Evolutionary conservation across 2,797 vertebrate genomes (phyloP).

Genomic region (Dicrostonyx torquatus): DNA sequence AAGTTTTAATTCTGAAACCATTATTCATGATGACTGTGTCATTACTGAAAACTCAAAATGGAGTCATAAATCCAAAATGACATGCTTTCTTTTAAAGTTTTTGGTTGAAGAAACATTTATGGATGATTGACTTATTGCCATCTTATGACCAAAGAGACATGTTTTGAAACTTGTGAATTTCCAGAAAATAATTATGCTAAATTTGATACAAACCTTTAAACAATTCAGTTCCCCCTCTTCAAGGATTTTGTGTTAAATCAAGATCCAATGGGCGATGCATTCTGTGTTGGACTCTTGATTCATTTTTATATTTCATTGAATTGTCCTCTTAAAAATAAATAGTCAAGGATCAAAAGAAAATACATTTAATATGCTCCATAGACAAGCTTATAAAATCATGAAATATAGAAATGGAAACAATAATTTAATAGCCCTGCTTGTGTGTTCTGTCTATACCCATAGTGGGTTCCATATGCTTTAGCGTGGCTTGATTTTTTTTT

Average conservation of each 20-base stretch:
- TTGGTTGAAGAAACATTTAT: slow-evolving; percentile 52
- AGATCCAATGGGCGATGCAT: slow-evolving; percentile 54
- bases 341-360: slow-evolving; percentile 19
- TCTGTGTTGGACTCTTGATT: slow-evolving; percentile 59
- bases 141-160: slow-evolving; percentile 51
- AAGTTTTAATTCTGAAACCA: slow-evolving; percentile 35
- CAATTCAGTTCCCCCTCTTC: slow-evolving; percentile 12
- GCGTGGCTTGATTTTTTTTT: slow-evolving; percentile 61
- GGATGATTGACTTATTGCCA: slow-evolving; percentile 33
- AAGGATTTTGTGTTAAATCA: slow-evolving; percentile 56
- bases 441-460: slow-evolving; percentile 60
- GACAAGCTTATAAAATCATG: slow-evolving; percentile 47
- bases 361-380: slow-evolving; percentile 15
- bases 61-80: slow-evolving; percentile 61
- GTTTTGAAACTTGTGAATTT: slow-evolving; percentile 59
- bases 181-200: slow-evolving; percentile 12
- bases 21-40: neutral
- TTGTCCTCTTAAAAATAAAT: slow-evolving; percentile 53
- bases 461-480: slow-evolving; percentile 62
- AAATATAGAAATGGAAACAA: slow-evolving; percentile 40
- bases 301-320: slow-evolving; percentile 55
- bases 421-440: slow-evolving; percentile 74
- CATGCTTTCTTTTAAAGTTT: slow-evolving; percentile 44
- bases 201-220: slow-evolving; percentile 46
- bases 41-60: slow-evolving; percentile 47